Percentiles rank a stretch among this genome's conserved stretches.
These are phyloP conservation scores for Drosophila tani DNA, from an alignment of 1,140 invertebrate genomes.

Conservation along the genomic window DNA sequence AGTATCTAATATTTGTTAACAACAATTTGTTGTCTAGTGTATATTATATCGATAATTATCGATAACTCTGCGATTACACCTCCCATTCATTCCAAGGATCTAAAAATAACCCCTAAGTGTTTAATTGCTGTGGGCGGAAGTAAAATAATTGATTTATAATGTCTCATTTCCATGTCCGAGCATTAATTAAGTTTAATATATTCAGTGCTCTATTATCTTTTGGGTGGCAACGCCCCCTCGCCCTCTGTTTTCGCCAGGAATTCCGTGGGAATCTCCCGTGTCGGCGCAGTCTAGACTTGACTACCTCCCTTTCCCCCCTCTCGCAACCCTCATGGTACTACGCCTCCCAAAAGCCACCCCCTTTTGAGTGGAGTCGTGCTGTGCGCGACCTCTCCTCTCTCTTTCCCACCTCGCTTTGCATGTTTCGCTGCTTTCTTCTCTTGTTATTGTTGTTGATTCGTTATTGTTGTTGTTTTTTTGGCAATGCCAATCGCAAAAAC, in stretches of 20 bases:
- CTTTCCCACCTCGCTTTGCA: slow-evolving; percentile 18
- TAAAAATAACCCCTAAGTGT: neutral
- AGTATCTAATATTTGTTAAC: too few relatives aligned
- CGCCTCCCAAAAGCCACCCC: slow-evolving; percentile 2
- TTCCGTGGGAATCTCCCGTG: slow-evolving; percentile 2
- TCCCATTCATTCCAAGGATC: neutral
- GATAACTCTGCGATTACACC: neutral
- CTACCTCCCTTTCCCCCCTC: neutral
- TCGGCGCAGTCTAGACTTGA: slow-evolving; percentile 8
- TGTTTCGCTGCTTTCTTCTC: slow-evolving; percentile 44
- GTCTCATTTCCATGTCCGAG: neutral
- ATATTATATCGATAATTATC: too few relatives aligned
- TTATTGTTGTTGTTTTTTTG: slow-evolving; percentile 43
- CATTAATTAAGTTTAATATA: slow-evolving; percentile 3
- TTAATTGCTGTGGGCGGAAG: neutral
- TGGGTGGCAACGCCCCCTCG: neutral
- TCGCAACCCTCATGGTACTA: neutral
- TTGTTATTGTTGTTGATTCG: slow-evolving; percentile 16
- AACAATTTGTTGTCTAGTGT: too few relatives aligned
- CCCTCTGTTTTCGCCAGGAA: too few relatives aligned
- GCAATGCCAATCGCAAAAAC: slow-evolving; percentile 69
- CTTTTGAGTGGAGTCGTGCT: slow-evolving; percentile 18
- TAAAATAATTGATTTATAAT: neutral
- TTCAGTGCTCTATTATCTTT: neutral
- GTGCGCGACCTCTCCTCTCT: neutral